phyloP scores from a whole-genome alignment of 1,140 invertebrate species.

The Dinoponera quadriceps region DNA sequence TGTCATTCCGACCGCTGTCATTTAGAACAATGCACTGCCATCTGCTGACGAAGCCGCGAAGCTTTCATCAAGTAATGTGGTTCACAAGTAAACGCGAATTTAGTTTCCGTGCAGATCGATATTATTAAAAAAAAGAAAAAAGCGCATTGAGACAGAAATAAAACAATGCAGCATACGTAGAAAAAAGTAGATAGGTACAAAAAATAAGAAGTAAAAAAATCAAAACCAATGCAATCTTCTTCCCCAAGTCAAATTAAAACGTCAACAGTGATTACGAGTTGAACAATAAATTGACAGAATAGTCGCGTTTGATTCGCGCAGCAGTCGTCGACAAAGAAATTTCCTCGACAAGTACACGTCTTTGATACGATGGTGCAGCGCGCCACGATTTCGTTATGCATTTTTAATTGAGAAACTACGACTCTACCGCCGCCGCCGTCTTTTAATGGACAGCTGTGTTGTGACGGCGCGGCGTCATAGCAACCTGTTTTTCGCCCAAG shows the following conservation, averaged over 20 bases:
- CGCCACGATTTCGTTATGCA: slow-evolving; percentile 17
- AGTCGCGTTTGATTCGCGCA: too few species aligned
- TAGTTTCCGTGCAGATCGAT: background rate
- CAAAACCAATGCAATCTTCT: too few species aligned
- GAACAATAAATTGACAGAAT: too few species aligned
- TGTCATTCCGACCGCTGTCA: slow-evolving; percentile 29
- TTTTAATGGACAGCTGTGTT: slow-evolving; percentile 42
- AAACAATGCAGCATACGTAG: too few species aligned
- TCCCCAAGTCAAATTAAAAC: too few species aligned
- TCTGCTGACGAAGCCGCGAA: slow-evolving; percentile 13
- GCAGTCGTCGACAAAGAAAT: background rate
- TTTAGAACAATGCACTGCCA: slow-evolving; percentile 14
- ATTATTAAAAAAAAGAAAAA: too few species aligned
- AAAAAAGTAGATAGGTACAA: too few species aligned
- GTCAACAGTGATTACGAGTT: too few species aligned
- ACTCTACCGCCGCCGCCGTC: too few species aligned
- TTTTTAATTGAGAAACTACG: slow-evolving; percentile 1
- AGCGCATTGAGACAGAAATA: too few species aligned
- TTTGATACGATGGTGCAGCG: background rate
- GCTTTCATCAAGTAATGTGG: background rate
- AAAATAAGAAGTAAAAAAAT: too few species aligned
- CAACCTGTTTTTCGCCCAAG: slow-evolving; percentile 21
- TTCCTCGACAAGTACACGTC: slow-evolving; percentile 4
- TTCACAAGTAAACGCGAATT: background rate
- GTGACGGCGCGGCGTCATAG: slow-evolving; percentile 50